phyloP scores from a whole-genome alignment of 2,113 vertebrate genomes.

The Nothoprocta pentlandii region DNA sequence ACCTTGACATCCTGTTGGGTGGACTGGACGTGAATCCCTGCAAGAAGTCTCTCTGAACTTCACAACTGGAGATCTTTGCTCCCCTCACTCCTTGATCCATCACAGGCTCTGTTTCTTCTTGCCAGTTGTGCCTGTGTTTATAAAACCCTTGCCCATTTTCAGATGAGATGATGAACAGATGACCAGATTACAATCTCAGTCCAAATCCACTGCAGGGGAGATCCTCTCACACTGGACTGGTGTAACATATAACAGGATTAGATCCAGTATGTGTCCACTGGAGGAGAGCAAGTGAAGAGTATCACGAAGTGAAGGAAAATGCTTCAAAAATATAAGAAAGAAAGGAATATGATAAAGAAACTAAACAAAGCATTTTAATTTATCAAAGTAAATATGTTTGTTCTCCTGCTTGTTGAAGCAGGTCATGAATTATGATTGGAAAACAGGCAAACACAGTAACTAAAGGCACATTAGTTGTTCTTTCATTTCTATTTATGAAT shows the following conservation, averaged over 20 bases:
- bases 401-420: constrained; percentile 52
- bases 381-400: constrained; percentile 52
- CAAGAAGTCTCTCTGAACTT: not conserved
- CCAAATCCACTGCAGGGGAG: not conserved
- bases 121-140: not conserved
- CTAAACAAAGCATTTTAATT: constrained; percentile 5
- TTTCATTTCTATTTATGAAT: constrained; percentile 38
- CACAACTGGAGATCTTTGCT: not conserved
- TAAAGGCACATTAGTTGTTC: constrained; percentile 40
- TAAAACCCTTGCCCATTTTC: not conserved
- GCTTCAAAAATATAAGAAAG: not conserved
- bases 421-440: constrained; percentile 37
- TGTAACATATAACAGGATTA: not conserved
- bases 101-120: not conserved
- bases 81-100: not conserved
- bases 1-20: not conserved
- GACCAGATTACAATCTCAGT: not conserved
- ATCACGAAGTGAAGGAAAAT: not conserved
- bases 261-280: not conserved
- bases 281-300: not conserved
- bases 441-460: constrained; percentile 52
- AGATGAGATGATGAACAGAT: not conserved
- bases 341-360: not conserved
- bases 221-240: not conserved
- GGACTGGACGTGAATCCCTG: not conserved